These are phyloP conservation scores for Muricea muricata DNA, from an alignment of 92 coral and sea anemone species.

Conservation along the genomic window DNA sequence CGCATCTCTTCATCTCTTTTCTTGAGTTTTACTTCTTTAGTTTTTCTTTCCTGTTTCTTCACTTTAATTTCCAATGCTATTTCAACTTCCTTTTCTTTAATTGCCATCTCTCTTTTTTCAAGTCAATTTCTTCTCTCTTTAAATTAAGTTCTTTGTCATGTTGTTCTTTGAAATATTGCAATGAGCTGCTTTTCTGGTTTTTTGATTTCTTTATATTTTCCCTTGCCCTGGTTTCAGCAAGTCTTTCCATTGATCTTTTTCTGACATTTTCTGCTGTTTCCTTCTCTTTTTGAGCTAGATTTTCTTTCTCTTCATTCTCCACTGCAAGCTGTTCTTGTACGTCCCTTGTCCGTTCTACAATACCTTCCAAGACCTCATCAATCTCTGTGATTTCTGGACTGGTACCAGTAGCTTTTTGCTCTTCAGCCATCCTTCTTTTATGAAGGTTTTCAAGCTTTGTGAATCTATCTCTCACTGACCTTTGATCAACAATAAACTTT, in stretches of 20 bases:
- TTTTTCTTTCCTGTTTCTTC: constrained; percentile 8
- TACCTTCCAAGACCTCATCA: constrained; percentile 7
- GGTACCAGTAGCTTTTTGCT: constrained; percentile 6
- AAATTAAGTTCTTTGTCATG: constrained; percentile 14
- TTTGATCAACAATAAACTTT: no score
- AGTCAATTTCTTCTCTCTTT: constrained; percentile 17
- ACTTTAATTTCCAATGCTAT: constrained; percentile 2
- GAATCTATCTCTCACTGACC: no score
- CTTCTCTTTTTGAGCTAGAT: constrained; percentile 15
- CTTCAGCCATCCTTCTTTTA: neutral
- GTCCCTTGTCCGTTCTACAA: constrained; percentile 3
- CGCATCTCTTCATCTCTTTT: constrained; percentile 5
- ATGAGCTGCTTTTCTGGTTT: neutral
- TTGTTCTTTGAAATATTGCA: constrained; percentile 23
- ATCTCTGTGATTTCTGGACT: constrained; percentile 24
- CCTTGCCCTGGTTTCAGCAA: constrained; percentile 1
- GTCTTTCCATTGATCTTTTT: constrained; percentile 16
- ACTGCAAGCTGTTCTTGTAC: neutral
- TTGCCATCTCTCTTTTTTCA: constrained; percentile 25
- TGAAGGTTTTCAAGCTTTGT: constrained; percentile 18
- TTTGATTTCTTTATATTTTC: neutral
- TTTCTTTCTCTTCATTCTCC: neutral
- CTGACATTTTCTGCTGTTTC: constrained; percentile 13
- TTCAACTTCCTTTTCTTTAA: constrained; percentile 8
- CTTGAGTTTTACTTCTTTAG: neutral